Evolutionary conservation across 1,140 invertebrate species (phyloP), one percentile per base, ranked within the genome.

Genomic region (Papilio aristodemus): DNA sequence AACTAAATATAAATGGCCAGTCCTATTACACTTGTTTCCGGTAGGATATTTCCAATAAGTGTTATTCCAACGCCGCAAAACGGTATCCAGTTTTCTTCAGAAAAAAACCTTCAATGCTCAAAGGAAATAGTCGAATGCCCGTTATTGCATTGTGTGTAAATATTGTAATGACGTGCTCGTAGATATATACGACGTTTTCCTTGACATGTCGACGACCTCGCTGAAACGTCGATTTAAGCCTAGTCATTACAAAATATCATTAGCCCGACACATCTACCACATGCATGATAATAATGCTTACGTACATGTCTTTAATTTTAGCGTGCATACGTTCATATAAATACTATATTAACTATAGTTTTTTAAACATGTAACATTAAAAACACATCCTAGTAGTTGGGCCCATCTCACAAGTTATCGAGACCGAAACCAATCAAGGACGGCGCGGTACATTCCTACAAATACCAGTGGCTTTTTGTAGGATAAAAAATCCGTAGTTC

Each of bases 201-300:
- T 82, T 80, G 80, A 82, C 78, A 80, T 73, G 78, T 59, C 74
- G 74, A 46, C 63, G 75, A 79, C 80, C 78, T 80, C 76, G 71
- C 46, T 36, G 67, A 70, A 60, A 41, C 63, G 64, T 73, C 69
- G 76, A 73, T 71, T 64, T 78, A 71, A 69, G 77, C 73, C 71
- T 68, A 78, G 77, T 71, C 79, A 81, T 73, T 70, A 66, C 19
- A 66, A 46, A 46, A 68, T 71, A 54, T 50, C 64, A 54, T 72
- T 69, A 64, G 62, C 46, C 63, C 67, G 72, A 75, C 63, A 22
- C 41, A 66, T 66, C 41, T 46, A 66, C 14, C 17, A 66, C 11
- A 36, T 50, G 13, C 25, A 6, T 13, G n/a, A n/a, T 63, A 63
- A 38, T 39, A 60, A 10, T 38, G n/a, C 43, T 50, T 60, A 60